A percentile compares a stretch with the other conserved stretches of the same genome.
Evolutionary conservation across 2,888 invertebrate species (phyloP).

Genomic region (Apocheima hispidaria): DNA sequence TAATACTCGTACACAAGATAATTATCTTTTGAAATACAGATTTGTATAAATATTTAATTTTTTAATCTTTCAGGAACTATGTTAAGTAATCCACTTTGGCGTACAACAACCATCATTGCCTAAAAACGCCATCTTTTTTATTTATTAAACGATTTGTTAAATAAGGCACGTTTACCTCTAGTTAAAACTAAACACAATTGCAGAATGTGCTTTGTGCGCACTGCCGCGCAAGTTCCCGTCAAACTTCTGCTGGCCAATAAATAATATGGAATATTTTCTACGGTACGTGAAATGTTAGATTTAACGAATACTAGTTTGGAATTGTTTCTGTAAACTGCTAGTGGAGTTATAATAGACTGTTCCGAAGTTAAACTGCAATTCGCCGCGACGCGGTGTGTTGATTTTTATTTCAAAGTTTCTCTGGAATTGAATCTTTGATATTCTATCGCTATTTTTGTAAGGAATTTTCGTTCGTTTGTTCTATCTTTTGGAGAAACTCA

Average conservation of each 20-base stretch:
- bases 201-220: conserved; percentile 33
- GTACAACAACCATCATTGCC: no score
- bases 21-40: no score
- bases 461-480: conserved; percentile 14
- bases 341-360: conserved; percentile 52
- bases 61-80: no score
- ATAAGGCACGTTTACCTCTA: conserved; percentile 12
- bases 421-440: conserved; percentile 33
- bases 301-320: conserved; percentile 55
- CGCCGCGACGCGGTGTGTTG: conserved; percentile 53
- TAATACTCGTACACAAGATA: no score
- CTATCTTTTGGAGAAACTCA: no score
- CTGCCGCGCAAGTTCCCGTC: conserved; percentile 30
- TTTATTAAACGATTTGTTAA: neutral
- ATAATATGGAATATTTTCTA: conserved; percentile 58
- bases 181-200: conserved; percentile 34
- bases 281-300: conserved; percentile 64
- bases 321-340: conserved; percentile 61
- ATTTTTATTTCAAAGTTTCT: conserved; percentile 51
- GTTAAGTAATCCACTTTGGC: no score
- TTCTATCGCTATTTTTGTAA: conserved; percentile 15
- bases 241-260: conserved; percentile 47
- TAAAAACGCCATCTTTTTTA: no score
- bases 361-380: conserved; percentile 49
- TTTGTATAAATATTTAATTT: no score